Evolutionary conservation across 2,888 invertebrate species (phyloP), one percentile per base, ranked within the genome.

Genomic region (Agriopis aurantiaria): DNA sequence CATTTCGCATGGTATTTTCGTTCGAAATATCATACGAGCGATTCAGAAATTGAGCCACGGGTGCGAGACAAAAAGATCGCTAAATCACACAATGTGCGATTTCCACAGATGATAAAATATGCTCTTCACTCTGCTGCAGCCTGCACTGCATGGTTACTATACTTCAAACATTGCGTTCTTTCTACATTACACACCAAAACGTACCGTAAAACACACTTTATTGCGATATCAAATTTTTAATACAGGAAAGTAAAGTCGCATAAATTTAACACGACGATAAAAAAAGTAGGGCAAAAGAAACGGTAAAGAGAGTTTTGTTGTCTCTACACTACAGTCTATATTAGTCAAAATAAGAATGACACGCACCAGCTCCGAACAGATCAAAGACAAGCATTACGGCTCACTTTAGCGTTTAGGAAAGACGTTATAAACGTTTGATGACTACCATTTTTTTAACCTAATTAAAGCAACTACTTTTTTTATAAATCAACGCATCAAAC

Each of bases 331-430:
- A 63, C 56, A 67, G 66, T 67, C 56, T 68, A 71, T 65, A 65
- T 56, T 58, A 64, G 53, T 57, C 45, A 51, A 71, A 66, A 53
- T 17, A 69, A 71, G 48, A 84, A 83, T 80, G 80, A 80, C 82
- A 83, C 77, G 74, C 76, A 77, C 75, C 81, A 80, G 79, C 75
- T 74, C 70, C 72, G 68, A 76, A 70, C 70, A 85, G 82, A 84
- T 86, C 86, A 85, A 86, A 87, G 86, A 73, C 56, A 78, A 66
- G 68, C 75, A 85, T 86, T 83, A 86, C 77, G 70, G 80, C 80
- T 79, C 75, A 80, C 81, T 85, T 81, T 81, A 82, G 77, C 75
- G 73, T 81, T 79, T 81, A 76, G 75, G 82, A 85, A 80, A 81
- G 79, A 78, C 77, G 64, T 75, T 75, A 80, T 84, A 82, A 85